Percentiles rank a stretch among this genome's conserved stretches.
Evolutionary conservation across 2,797 vertebrate genomes (phyloP).

Genomic region (Mallotus villosus): DNA sequence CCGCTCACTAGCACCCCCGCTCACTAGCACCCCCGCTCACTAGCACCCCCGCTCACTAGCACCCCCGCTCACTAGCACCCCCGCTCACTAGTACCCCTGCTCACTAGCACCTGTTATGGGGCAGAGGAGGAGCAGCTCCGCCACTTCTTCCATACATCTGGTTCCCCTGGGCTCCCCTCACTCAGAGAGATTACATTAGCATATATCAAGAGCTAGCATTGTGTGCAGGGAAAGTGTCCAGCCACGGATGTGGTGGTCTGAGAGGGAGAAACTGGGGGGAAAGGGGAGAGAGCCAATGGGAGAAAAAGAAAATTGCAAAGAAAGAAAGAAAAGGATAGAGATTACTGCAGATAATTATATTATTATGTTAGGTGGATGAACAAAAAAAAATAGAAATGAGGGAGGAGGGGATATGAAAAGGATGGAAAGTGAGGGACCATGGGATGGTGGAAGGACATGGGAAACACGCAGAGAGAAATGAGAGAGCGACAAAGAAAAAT

Average conservation of each 20-base stretch:
- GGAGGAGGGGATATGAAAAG: not conserved
- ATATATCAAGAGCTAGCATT: constrained; percentile 15
- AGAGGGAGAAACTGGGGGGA: not conserved
- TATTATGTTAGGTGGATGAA: not conserved
- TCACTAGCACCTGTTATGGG: not conserved
- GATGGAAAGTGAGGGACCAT: not conserved
- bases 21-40: not conserved
- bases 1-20: not conserved
- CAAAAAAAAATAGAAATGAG: not conserved
- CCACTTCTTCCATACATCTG: not conserved
- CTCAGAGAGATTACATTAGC: constrained; percentile 33
- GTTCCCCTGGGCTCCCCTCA: constrained; percentile 13
- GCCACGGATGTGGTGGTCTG: not conserved
- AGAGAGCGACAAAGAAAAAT: not conserved
- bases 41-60: not conserved
- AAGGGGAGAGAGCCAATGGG: not conserved
- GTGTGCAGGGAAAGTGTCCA: constrained; percentile 2
- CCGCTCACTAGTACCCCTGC: not conserved
- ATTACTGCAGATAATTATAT: not conserved
- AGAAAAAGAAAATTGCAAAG: not conserved
- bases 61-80: not conserved
- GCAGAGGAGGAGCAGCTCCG: not conserved
- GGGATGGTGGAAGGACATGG: not conserved
- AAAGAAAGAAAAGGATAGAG: not conserved
- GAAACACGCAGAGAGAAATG: too few relatives aligned